phyloP scores from a whole-genome alignment of 2,113 vertebrate species.

The Brachionichthys hirsutus region DNA sequence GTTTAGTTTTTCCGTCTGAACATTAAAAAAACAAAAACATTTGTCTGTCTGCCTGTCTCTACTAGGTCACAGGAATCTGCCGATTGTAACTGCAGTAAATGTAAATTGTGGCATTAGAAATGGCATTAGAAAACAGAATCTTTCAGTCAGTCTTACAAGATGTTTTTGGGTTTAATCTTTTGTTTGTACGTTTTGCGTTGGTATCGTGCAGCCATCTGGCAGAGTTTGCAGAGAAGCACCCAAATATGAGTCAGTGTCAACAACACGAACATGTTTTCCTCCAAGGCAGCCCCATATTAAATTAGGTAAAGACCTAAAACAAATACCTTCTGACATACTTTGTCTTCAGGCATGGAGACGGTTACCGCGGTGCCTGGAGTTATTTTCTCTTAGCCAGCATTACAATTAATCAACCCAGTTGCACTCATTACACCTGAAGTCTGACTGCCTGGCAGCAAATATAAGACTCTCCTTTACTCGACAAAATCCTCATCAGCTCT shows the following conservation, averaged over 20 bases:
- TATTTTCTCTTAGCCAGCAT: constrained; percentile 1
- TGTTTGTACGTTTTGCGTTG: too few relatives aligned
- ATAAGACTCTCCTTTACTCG: constrained; percentile 9
- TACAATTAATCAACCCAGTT: not conserved
- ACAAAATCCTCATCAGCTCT: too few relatives aligned
- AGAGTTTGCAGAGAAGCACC: not conserved
- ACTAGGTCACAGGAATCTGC: too few relatives aligned
- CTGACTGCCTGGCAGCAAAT: constrained; percentile 26
- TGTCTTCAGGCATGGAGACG: not conserved
- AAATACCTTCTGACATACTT: constrained; percentile 1
- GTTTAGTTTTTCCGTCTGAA: too few relatives aligned
- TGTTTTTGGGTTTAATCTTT: too few relatives aligned
- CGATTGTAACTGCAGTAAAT: too few relatives aligned
- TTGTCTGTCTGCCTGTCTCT: too few relatives aligned
- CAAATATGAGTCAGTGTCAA: not conserved
- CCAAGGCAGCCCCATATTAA: not conserved
- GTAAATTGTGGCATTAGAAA: too few relatives aligned
- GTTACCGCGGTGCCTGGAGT: not conserved
- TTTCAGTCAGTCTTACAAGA: too few relatives aligned
- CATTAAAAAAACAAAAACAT: too few relatives aligned
- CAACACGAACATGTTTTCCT: accelerated
- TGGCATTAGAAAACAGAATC: too few relatives aligned
- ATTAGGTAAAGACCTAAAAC: not conserved
- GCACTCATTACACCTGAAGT: not conserved
- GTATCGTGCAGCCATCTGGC: not conserved